phyloP scores from a whole-genome alignment of 1,140 invertebrate species.

The Ceratitis capitata region DNA sequence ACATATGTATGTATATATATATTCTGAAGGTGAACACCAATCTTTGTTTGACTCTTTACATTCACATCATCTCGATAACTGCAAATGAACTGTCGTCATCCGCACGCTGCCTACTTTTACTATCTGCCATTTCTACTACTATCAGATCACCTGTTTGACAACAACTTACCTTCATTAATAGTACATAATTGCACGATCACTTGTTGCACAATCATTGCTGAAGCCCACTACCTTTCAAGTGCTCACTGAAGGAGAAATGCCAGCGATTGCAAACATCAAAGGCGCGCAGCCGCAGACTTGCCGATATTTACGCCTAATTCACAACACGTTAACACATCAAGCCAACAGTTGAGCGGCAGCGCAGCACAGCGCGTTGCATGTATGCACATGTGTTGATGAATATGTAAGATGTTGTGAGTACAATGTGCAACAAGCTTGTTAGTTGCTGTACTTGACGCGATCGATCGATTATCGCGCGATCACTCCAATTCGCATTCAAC shows the following conservation, averaged over 20 bases:
- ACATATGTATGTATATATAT: too few species aligned
- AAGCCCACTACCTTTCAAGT: not conserved
- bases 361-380: too few species aligned
- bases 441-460: slow-evolving; percentile 1
- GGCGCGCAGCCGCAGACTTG: not conserved
- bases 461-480: slow-evolving; percentile 32
- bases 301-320: slow-evolving; percentile 31
- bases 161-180: not conserved
- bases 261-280: not conserved
- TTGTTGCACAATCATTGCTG: not conserved
- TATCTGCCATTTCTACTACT: not conserved
- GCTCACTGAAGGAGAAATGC: not conserved
- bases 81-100: not conserved
- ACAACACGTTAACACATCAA: slow-evolving; percentile 30
- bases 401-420: not conserved
- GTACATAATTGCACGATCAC: not conserved
- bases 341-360: not conserved
- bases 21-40: too few species aligned
- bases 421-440: not conserved
- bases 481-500: slow-evolving; percentile 24
- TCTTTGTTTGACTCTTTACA: too few species aligned
- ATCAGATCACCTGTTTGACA: not conserved
- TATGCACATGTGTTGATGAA: not conserved
- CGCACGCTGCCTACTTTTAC: too few species aligned
- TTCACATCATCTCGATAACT: not conserved